Percentiles rank a stretch among this genome's conserved stretches.
Evolutionary conservation across 92 coral and sea anemone genomes (phyloP).

Genomic region (Ricordea florida): DNA sequence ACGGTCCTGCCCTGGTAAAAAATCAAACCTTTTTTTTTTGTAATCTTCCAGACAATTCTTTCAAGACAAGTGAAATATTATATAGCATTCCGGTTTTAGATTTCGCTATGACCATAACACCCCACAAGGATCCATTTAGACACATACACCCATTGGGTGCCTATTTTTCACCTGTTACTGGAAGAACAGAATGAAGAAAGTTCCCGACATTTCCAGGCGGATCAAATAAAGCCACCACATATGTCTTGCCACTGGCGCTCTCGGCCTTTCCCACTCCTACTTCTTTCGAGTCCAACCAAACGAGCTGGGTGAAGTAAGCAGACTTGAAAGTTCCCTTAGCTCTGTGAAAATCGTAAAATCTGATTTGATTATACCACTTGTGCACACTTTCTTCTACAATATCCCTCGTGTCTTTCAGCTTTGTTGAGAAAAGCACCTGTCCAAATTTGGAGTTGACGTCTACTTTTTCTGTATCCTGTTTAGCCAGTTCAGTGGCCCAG

Average conservation of each 20-base stretch:
- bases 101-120: too few relatives aligned
- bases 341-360: conserved; percentile 76
- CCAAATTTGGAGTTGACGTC: conserved; percentile 82
- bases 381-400: conserved; percentile 58
- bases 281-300: conserved; percentile 75
- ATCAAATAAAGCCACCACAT: conserved; percentile 81
- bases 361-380: conserved; percentile 91
- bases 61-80: too few relatives aligned
- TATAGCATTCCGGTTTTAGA: too few relatives aligned
- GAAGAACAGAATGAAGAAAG: conserved; percentile 59
- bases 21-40: too few relatives aligned
- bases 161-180: conserved; percentile 85
- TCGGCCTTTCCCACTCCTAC: conserved; percentile 86
- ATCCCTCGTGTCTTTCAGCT: conserved; percentile 21
- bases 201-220: conserved; percentile 72
- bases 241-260: conserved; percentile 67
- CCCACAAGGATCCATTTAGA: too few relatives aligned
- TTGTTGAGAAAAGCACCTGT: conserved; percentile 76
- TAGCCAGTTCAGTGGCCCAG: conserved; percentile 85
- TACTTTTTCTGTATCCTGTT: conserved; percentile 67
- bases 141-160: too few relatives aligned
- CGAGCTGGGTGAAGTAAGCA: conserved; percentile 83
- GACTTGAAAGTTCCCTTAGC: conserved; percentile 67
- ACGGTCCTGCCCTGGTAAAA: too few relatives aligned
- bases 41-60: too few relatives aligned